Base-by-base conservation (phyloP, 2,113 vertebrate species). In the Carassius gibelio region DNA sequence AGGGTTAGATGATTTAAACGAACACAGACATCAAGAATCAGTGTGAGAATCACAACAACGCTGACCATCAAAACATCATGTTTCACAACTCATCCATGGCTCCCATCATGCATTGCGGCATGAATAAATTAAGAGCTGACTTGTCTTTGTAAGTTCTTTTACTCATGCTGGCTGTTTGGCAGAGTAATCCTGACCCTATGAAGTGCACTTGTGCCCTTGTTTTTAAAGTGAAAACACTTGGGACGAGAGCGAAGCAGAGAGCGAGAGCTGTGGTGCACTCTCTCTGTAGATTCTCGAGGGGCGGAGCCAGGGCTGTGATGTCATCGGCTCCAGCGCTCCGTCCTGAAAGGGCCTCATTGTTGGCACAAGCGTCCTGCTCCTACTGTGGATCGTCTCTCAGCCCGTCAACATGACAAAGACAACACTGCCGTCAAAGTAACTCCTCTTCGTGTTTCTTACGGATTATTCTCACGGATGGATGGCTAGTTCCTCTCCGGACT, bases 261-360 rank as follows among this genome's bases (percentile, higher is more conserved):
- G 34, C 15, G 10, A 38, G 75, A 1, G n/a, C 10, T 19, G 9
- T 86, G 89, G 89, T 75, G 55, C 30, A 64, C 45, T 38, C 45
- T 80, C 19, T 21, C 15, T 23, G 10, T 75, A 23, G 77, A 83
- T 81, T 77, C 74, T 91, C 88, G 91, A 87, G 95, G 95, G 96
- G 96, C 94, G 96, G 95, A 92, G 90, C 94, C 90, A 84, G 71
- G 57, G 89, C 88, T 92, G 94, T 96, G 97, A 97, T 96, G 96
- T 97, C 97, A 96, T 88, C 92, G 95, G 95, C 95, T 93, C 92
- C 94, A 94, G 92, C 93, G 92, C 92, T 93, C 95, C 89, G 92
- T 93, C 93, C 93, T 95, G 95, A 95, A 96, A 96, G 95, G 94
- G 95, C 95, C 96, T 95, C 97, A 97, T 99, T 98, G 97, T 99